Conservation (phyloP, 2,113 vertebrate genomes). For the Percopsis transmontana region DNA sequence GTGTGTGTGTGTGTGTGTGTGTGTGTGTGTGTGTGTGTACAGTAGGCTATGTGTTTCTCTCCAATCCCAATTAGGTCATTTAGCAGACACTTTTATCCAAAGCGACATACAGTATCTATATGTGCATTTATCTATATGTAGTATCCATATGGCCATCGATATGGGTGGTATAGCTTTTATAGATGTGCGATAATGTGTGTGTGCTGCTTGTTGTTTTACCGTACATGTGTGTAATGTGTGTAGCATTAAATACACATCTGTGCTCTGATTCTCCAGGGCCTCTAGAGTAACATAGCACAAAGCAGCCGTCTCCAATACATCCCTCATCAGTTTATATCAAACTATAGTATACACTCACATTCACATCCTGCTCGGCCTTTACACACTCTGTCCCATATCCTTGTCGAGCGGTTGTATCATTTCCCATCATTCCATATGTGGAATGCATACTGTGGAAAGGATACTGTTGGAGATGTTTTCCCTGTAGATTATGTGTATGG, state of each 20-base stretch:
- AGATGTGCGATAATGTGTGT: background rate
- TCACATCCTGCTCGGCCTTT: slow-evolving; percentile 14
- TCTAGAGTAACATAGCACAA: background rate
- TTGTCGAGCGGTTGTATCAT: slow-evolving; percentile 14
- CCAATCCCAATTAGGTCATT: too few relatives aligned
- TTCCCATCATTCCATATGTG: slow-evolving; percentile 28
- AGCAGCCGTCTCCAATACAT: background rate
- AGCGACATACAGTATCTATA: too few relatives aligned
- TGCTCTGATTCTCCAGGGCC: background rate
- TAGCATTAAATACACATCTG: background rate
- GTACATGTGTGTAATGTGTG: background rate
- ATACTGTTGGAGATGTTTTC: slow-evolving; percentile 17
- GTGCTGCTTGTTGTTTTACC: too few relatives aligned
- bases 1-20: slow-evolving; percentile 10
- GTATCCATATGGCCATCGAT: too few relatives aligned
- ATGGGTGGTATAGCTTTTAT: too few relatives aligned
- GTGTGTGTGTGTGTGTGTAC: slow-evolving; percentile 3
- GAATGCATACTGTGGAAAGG: too few relatives aligned
- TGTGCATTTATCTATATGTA: too few relatives aligned
- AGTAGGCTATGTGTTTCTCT: slow-evolving; percentile 12
- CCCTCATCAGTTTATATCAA: slow-evolving; percentile 7
- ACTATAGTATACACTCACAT: background rate
- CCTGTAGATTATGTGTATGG: slow-evolving; percentile 28
- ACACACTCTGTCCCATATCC: slow-evolving; percentile 15
- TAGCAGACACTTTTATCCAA: too few relatives aligned